Percentiles rank a stretch among this genome's conserved stretches.
Conservation (phyloP, 2,797 vertebrate genomes). For the Thamnophis elegans region DNA sequence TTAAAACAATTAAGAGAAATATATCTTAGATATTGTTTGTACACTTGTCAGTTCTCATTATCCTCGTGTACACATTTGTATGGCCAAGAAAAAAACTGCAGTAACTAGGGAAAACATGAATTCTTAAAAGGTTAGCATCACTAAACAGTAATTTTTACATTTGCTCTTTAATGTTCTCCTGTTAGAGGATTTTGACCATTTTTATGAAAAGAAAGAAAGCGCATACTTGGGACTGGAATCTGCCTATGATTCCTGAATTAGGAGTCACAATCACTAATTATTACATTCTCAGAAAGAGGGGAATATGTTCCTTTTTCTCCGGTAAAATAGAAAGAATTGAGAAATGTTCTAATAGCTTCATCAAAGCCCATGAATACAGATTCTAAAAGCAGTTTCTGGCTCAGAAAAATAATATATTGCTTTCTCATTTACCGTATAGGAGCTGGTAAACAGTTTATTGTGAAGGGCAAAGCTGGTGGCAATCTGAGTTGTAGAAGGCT, state of each 20-base stretch:
- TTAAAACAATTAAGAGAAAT: neutral
- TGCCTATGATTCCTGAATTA: neutral
- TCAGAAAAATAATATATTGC: neutral
- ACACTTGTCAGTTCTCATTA: neutral
- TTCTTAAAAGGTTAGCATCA: neutral
- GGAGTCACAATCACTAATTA: neutral
- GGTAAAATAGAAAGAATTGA: neutral
- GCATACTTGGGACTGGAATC: neutral
- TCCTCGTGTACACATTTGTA: neutral
- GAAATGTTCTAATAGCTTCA: too few species aligned
- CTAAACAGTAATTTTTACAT: neutral
- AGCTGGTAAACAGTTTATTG: neutral
- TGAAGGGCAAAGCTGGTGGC: neutral
- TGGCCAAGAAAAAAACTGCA: neutral
- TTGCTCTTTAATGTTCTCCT: neutral
- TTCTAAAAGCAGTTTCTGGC: neutral
- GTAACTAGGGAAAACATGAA: neutral
- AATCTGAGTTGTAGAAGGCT: neutral
- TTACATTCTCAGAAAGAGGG: neutral
- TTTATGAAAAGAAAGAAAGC: neutral
- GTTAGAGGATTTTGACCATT: neutral
- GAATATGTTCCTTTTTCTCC: neutral
- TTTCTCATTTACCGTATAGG: too few species aligned
- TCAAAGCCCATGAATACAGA: neutral
- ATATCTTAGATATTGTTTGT: neutral